Evolutionary conservation across 2,888 invertebrate species (phyloP), one percentile per base, ranked within the genome.

Genomic region (Himalopsyche japonica): DNA sequence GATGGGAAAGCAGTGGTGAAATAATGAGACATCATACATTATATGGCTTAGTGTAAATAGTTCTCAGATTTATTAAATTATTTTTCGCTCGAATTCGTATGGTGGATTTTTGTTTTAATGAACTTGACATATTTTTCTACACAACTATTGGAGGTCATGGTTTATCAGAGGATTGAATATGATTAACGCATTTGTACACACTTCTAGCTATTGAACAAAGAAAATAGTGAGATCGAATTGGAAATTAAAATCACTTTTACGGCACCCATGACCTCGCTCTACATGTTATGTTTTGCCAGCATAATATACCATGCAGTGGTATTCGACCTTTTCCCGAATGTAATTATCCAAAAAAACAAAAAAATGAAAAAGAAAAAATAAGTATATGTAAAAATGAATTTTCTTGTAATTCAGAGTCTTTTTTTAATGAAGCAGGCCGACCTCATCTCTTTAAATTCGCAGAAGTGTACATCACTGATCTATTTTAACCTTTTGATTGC

Each of bases 211-310:
- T 43, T 15, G 43, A 43, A 43, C 43, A 43, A 43, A 43, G 15
- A 43, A 43, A 43, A n/a, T 78, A 18, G 47, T 20, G 24, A 78
- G 78, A 43, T 78, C 78, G 47, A 78, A 32, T 37, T 78, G 4
- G 78, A 37, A 47, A 47, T 18, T 27, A 37, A 78, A 78, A 78
- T 47, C 12, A 78, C 78, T 78, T 78, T 78, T 78, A 78, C 27
- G 27, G 32, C 76, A 76, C 24, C 78, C 78, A 34, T 78, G 78
- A 78, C 78, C 78, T 78, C 78, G 78, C 78, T 34, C 78, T 24
- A 78, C n/a, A 78, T 78, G 20, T 57, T 20, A 10, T 57, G 57
- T 57, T 57, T 57, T 57, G 57, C 57, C 57, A 57, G 20, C n/a
- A 57, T 20, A 57, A 57, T 49, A 49, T 18, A 49, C 1, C 20